A percentile compares a stretch with the other conserved stretches of the same genome.
Conservation (phyloP, 2,797 vertebrate genomes). For the Hozukius guyotensis region DNA sequence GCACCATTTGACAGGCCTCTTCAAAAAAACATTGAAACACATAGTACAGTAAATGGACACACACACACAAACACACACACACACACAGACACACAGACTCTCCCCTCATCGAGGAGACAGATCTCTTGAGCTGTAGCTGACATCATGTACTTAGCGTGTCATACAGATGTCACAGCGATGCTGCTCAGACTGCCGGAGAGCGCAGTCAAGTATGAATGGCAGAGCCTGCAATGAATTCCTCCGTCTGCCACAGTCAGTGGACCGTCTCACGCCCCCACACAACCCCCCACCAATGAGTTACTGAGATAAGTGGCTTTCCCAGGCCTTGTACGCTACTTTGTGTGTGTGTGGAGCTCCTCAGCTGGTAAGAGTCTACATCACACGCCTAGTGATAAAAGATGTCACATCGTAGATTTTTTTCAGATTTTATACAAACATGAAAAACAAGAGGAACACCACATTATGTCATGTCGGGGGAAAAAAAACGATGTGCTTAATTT, state of each 20-base stretch:
- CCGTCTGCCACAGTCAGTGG: slow-evolving; percentile 58
- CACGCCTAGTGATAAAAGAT: slow-evolving; percentile 30
- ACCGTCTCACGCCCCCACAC: slow-evolving; percentile 35
- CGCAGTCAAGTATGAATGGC: slow-evolving; percentile 68
- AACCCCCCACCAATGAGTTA: slow-evolving; percentile 39
- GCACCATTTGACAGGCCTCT: slow-evolving; percentile 29
- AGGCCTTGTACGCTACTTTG: slow-evolving; percentile 1
- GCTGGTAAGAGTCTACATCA: not conserved
- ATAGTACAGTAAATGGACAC: not conserved
- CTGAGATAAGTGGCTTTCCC: slow-evolving; percentile 64
- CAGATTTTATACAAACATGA: not conserved
- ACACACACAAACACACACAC: not conserved
- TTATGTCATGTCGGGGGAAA: not conserved
- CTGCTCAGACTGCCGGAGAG: slow-evolving; percentile 50
- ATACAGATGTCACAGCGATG: slow-evolving; percentile 73
- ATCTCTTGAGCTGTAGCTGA: slow-evolving; percentile 63
- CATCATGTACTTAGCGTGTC: slow-evolving; percentile 75
- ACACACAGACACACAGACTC: not conserved
- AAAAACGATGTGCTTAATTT: slow-evolving; percentile 3
- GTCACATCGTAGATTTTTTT: not conserved
- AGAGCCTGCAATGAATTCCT: slow-evolving; percentile 65
- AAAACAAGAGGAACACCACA: not conserved
- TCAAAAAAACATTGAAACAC: slow-evolving; percentile 1
- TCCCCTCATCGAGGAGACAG: slow-evolving; percentile 38
- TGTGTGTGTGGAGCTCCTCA: not conserved